Percentiles rank a stretch among this genome's conserved stretches.
These are phyloP conservation scores for Chesias legatella DNA, from an alignment of 2,888 invertebrate genomes.

Conservation along the genomic window DNA sequence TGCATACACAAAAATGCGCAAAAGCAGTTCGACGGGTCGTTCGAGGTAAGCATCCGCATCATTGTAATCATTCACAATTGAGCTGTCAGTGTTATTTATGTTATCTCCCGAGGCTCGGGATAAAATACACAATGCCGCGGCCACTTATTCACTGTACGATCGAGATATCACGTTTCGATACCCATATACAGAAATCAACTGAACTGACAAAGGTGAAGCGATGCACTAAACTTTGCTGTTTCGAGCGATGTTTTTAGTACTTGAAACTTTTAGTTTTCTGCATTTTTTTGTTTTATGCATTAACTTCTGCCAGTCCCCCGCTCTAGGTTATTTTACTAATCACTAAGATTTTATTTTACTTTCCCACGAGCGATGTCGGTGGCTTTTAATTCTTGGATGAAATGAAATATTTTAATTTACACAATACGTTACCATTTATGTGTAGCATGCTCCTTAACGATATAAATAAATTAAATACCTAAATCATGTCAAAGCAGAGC, in stretches of 20 bases:
- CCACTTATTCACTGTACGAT: constrained; percentile 22
- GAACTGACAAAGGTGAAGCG: constrained; percentile 14
- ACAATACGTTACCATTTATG: background rate
- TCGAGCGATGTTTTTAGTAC: background rate
- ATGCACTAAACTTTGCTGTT: constrained; percentile 14
- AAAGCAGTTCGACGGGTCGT: constrained; percentile 8
- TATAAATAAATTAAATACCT: constrained; percentile 19
- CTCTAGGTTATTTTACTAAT: no score
- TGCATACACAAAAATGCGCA: background rate
- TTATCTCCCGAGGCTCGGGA: constrained; percentile 32
- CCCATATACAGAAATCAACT: constrained; percentile 21
- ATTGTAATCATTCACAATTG: constrained; percentile 57
- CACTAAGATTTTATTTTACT: no score
- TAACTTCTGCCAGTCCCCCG: no score
- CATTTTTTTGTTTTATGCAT: no score
- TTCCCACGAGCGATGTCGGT: no score
- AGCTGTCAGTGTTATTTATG: constrained; percentile 59
- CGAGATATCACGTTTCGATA: constrained; percentile 22
- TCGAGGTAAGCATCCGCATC: constrained; percentile 26
- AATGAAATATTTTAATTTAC: no score
- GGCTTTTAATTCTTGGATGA: no score
- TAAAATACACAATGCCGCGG: constrained; percentile 24
- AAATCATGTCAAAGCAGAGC: constrained; percentile 17
- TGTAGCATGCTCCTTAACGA: constrained; percentile 5
- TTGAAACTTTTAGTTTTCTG: no score